Base-by-base conservation (phyloP, 2,888 invertebrate genomes). In the Macrosiphum euphorbiae region DNA sequence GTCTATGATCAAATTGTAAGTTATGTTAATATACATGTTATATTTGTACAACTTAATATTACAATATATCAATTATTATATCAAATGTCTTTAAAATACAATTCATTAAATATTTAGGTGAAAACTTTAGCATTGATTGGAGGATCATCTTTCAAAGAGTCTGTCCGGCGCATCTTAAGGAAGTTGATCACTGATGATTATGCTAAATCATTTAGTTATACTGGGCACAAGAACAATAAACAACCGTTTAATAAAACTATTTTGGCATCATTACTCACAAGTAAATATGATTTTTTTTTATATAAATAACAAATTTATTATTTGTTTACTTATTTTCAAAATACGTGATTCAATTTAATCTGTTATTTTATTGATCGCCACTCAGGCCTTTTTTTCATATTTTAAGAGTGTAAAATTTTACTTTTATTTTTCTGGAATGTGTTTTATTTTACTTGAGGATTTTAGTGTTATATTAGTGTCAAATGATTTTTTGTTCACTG, bases 201-300 rank as follows among this genome's bases (percentile, higher is more conserved):
- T 35, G 88, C 88, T 16, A 88, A 52, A 88, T 26, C n/a, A 24
- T 88, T 88, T n/a, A 88, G 88, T n/a, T 88, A 88, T n/a, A 88
- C 88, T 28, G 87, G 87, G 41, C 87, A 87, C 50, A 87, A 87
- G 44, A 44, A 87, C 28, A 87, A 87, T 5, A 87, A 87, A 87
- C 16, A 41, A 20, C 44, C 87, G 3, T 87, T 87, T 50, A 87
- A 87, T 28, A 44, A 87, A 87, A 87, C 87, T n/a, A 87, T 87
- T 44, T 87, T 87, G 87, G 44, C 87, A 50, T 87, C 87, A 50
- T 87, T 47, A 28, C 87, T 87, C 87, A 87, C 28, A 87, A 87
- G 28, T 87, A 50, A 41, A 28, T 28, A 87, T 87, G 20, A 44
- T 87, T 24, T 50, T 41, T 84, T 41, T 41, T 0, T 5, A 52